Base-by-base conservation (phyloP, 2,888 invertebrate species). In the Clanis bilineata region DNA sequence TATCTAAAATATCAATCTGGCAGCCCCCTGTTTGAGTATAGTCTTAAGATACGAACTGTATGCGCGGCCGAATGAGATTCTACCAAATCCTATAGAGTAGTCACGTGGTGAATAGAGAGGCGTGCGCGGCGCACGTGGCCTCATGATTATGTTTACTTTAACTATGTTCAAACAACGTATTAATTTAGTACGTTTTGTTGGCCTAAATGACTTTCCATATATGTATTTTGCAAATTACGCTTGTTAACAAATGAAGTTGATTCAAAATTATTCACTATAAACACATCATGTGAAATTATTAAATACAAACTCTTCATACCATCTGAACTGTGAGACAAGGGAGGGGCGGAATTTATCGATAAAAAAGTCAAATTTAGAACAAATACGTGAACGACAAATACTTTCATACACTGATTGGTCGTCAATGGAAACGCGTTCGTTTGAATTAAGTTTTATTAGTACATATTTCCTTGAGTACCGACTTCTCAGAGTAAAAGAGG, bases 81-180 rank as follows among this genome's bases (percentile, higher is more conserved):
- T 67, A 66, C 67, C 77, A 89, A 92, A 92, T 92, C 91, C 91
- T 70, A 85, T 88, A 84, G 80, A 85, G 70, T 55, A 64, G 68
- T 62, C 65, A 66, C 67, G 72, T 38, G 38, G 60, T 87, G 85
- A 85, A 90, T 85, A 68, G 83, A 69, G 68, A 68, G 80, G 79
- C 89, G 90, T 74, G 86, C 80, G 90, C 72, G 3, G 23, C 28
- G 72, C 92, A 90, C 92, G 92, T 90, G 92, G 60, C 83, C 38
- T 3, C 23, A 66, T 91, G 89, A 92, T 91, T 91, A 86, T 91
- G 86, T 92, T 92, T 91, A 85, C 85, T 85, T 18, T 90, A 84
- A 86, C 82, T 77, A 86, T 85, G 88, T 85, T 92, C 91, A 91
- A 92, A 92, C 92, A 92, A 90, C 89, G 86, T 91, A 90, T 91